Evolutionary conservation across 2,888 invertebrate genomes (phyloP), one percentile per base, ranked within the genome.

Genomic region (Mythimna loreyi): DNA sequence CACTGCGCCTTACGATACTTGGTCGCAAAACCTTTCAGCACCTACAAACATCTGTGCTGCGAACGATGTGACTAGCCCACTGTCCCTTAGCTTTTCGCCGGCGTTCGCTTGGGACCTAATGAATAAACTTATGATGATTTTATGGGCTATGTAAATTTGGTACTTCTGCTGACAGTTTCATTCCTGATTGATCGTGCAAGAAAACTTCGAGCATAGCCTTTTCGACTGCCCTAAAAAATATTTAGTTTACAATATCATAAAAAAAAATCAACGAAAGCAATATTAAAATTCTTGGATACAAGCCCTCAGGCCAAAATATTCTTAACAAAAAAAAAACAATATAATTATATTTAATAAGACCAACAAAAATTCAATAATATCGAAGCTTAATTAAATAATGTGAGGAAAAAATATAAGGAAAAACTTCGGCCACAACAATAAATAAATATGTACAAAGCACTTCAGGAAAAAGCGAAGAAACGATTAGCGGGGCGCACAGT

Each of bases 341-440:
- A 53, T 81, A 77, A 81, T 74, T 69, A 81, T 56, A 25, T 64
- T 62, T 59, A 68, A 36, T 68, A 59, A 33, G 40, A 40, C 36
- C 36, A 25, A 59, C 23, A 45, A 71, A 64, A 81, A 75, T 58
- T 67, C 75, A 59, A 72, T 70, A 77, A 65, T 62, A 64, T 28
- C 30, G 8, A 16, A 49, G 25, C 52, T 47, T 60, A 65, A 68
- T 78, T 59, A 67, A 75, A 81, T 78, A 64, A 64, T 49, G 5
- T 16, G 16, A 25, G 33, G 56, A 25, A 68, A 68, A 55, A 49
- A 43, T 53, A 19, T 28, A 43, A 57, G 33, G 28, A 47, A 56
- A 66, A 55, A 30, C 58, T 65, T 40, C 49, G 8, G 49, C 30
- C 63, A 70, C 59, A 63, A 57, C 23, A 67, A 68, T 58, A 68